Evolutionary conservation across 2,797 vertebrate genomes (phyloP), one percentile per base, ranked within the genome.

Genomic region (Eurystomus glaucurus): DNA sequence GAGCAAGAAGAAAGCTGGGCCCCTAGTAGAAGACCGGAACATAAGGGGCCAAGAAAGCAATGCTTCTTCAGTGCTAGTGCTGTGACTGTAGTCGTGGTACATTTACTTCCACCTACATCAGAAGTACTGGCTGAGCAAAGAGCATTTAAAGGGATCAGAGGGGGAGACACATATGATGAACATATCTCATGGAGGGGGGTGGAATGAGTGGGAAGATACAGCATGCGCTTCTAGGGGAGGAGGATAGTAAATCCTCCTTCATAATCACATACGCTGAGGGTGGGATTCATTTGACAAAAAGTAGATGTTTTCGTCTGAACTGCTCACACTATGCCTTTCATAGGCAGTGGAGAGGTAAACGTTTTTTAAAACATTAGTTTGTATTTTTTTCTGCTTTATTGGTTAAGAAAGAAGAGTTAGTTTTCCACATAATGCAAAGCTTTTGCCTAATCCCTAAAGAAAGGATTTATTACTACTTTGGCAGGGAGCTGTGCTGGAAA

Each of bases 391-490:
- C 1, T 2, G 87, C 79, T 92, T 94, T 91, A 77, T 77, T 88
- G 66, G 85, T 90, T 96, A 97, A 86, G 76, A 97, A 92, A 77
- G 81, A 86, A 77, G 35, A 88, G 50, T 64, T 85, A 85, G 51
- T 89, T 91, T 92, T 96, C 86, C 41, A 92, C 80, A 88, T 87
- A 94, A 96, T 84, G n/a, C 70, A 93, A 86, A 93, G 78, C 70
- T 91, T 96, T 92, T 88, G 65, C 72, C 39, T 85, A 88, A 69
- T 93, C 86, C 84, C 85, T 82, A 65, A 86, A 90, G 90, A 93
- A 83, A 89, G 20, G 82, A 97, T 97, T 95, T 95, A 96, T 96
- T 96, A 77, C 76, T 85, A 64, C 22, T 92, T 95, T 96, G 95
- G 92, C 71, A 78, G 54, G n/a, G 72, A 88, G 19, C 57, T 84